phyloP scores from a whole-genome alignment of 2,888 invertebrate species.

The Herminia tarsipennalis region DNA sequence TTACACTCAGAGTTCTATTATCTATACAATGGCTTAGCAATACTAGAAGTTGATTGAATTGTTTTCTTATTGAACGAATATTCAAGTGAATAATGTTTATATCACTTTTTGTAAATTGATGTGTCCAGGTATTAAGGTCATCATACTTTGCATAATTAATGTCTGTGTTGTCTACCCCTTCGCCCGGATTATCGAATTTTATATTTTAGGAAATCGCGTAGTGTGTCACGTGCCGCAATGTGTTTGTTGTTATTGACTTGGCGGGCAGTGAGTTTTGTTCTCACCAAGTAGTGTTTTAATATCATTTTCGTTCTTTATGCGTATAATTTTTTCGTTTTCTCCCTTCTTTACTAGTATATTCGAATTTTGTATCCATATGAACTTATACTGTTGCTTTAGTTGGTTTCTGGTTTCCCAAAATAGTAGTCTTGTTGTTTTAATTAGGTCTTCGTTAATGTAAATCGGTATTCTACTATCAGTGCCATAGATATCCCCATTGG shows the following conservation, averaged over 20 bases:
- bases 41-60: neutral
- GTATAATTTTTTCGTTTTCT: conserved; percentile 1
- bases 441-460: conserved; percentile 9
- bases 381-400: conserved; percentile 1
- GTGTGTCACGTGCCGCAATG: neutral
- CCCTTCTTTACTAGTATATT: conserved; percentile 12
- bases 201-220: too few relatives aligned
- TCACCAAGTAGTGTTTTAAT: neutral
- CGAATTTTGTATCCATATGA: conserved; percentile 11
- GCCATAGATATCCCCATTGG: neutral
- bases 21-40: neutral
- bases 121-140: neutral
- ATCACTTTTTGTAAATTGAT: neutral
- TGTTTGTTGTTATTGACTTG: neutral
- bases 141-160: neutral
- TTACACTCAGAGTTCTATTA: neutral
- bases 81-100: conserved; percentile 2
- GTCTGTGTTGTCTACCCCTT: neutral
- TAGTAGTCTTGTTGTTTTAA: conserved; percentile 6
- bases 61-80: conserved; percentile 3
- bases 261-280: neutral
- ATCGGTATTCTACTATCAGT: neutral
- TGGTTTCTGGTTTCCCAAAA: conserved; percentile 2
- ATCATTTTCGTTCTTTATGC: neutral
- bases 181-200: too few relatives aligned